These are phyloP conservation scores for Hymenopus coronatus DNA, from an alignment of 2,888 invertebrate genomes.

Conservation along the genomic window DNA sequence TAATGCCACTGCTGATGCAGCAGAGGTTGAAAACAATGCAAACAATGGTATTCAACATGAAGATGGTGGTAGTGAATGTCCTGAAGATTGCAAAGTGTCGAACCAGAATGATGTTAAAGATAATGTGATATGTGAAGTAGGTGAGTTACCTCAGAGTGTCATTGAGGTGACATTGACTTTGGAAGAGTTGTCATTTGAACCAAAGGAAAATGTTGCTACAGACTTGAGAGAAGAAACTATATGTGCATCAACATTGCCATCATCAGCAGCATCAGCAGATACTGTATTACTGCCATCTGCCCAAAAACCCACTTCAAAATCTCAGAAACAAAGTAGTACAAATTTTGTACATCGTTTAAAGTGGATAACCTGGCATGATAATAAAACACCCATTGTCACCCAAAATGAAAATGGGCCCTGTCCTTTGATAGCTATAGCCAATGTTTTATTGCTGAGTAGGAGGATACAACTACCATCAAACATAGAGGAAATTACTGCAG, in stretches of 20 bases:
- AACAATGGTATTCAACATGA: background rate
- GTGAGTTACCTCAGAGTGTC: background rate
- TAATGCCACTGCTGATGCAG: background rate
- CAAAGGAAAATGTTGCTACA: background rate
- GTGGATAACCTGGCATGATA: constrained; percentile 48
- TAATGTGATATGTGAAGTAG: background rate
- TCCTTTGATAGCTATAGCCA: constrained; percentile 55
- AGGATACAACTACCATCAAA: constrained; percentile 45
- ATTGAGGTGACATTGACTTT: background rate
- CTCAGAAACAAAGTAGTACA: background rate
- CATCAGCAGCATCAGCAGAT: no score
- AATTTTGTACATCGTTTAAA: constrained; percentile 47
- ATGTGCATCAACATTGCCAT: background rate
- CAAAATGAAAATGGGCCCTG: constrained; percentile 60
- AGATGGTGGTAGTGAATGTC: background rate
- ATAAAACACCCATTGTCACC: constrained; percentile 50
- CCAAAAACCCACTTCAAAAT: background rate
- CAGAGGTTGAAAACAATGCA: background rate
- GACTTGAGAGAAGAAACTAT: background rate
- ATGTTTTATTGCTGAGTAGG: constrained; percentile 51
- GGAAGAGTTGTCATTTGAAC: background rate
- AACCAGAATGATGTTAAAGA: background rate
- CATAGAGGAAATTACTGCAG: constrained; percentile 49
- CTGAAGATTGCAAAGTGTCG: background rate
- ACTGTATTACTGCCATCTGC: background rate